phyloP scores from a whole-genome alignment of 1,140 invertebrate species.

The Pissodes strobi region DNA sequence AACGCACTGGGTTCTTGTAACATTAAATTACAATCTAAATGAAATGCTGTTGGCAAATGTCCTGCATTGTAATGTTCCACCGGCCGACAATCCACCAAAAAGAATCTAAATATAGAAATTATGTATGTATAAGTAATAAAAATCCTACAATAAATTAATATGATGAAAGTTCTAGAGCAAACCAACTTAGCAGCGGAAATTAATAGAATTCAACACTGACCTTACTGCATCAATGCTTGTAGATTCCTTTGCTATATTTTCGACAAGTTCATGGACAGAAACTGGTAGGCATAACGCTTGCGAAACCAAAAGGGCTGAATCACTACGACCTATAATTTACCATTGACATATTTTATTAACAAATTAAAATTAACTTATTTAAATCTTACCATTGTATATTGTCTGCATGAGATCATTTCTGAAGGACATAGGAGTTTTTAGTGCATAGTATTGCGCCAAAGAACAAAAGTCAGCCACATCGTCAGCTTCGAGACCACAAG shows the following conservation, averaged over 20 bases:
- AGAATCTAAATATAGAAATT: slow-evolving; percentile 69
- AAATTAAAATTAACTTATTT: neutral
- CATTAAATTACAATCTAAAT: slow-evolving; percentile 97
- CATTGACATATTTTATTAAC: too few species aligned
- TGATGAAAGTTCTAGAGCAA: too few species aligned
- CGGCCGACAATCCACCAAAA: slow-evolving; percentile 95
- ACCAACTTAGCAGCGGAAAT: too few species aligned
- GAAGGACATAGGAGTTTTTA: slow-evolving; percentile 91
- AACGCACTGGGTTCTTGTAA: slow-evolving; percentile 94
- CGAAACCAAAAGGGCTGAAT: slow-evolving; percentile 64
- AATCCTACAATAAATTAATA: too few species aligned
- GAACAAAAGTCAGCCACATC: slow-evolving; percentile 98
- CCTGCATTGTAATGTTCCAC: slow-evolving; percentile 96
- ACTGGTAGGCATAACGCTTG: slow-evolving; percentile 94
- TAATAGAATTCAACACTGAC: slow-evolving; percentile 6
- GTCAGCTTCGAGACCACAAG: slow-evolving; percentile 83
- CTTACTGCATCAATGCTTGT: slow-evolving; percentile 65
- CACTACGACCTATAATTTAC: slow-evolving; percentile 42
- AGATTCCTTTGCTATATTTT: slow-evolving; percentile 63
- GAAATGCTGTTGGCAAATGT: slow-evolving; percentile 95
- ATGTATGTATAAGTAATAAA: too few species aligned
- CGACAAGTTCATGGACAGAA: slow-evolving; percentile 82
- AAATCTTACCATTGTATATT: slow-evolving; percentile 53
- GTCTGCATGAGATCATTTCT: slow-evolving; percentile 68
- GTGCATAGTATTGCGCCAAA: slow-evolving; percentile 90